Percentiles rank a stretch among this genome's conserved stretches.
Evolutionary conservation across 2,797 vertebrate genomes (phyloP).

Genomic region (Tragopan temminckii): DNA sequence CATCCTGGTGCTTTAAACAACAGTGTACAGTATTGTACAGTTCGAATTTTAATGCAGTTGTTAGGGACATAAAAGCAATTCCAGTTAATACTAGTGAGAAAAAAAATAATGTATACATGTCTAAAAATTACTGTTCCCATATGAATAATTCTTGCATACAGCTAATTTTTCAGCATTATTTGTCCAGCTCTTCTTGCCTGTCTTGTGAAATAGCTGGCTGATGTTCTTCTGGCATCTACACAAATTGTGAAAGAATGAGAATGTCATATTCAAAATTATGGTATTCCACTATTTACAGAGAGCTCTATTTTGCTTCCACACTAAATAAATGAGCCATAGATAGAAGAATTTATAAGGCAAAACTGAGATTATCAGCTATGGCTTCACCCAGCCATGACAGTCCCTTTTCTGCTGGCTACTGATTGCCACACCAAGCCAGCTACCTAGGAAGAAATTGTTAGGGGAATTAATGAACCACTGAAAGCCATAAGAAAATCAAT

Average conservation of each 20-base stretch:
- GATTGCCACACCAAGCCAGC: constrained; percentile 18
- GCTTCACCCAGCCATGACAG: neutral
- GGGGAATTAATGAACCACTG: constrained; percentile 61
- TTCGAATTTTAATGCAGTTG: neutral
- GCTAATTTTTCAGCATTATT: neutral
- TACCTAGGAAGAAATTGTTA: constrained; percentile 48
- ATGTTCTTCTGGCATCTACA: neutral
- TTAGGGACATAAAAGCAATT: neutral
- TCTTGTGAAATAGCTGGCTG: neutral
- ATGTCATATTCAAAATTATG: neutral
- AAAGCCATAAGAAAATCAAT: constrained; percentile 68
- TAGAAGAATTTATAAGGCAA: neutral
- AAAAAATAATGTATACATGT: neutral
- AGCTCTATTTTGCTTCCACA: neutral
- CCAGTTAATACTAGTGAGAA: neutral
- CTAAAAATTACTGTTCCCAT: neutral
- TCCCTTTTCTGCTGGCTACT: neutral
- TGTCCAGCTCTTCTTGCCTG: neutral
- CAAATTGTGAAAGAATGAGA: neutral
- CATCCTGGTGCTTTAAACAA: neutral
- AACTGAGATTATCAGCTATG: neutral
- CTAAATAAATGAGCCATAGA: neutral
- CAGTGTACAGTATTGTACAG: neutral
- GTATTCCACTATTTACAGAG: neutral
- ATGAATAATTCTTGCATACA: neutral